Evolutionary conservation across 2,797 vertebrate genomes (phyloP).

Genomic region (Emydoidea blandingii): DNA sequence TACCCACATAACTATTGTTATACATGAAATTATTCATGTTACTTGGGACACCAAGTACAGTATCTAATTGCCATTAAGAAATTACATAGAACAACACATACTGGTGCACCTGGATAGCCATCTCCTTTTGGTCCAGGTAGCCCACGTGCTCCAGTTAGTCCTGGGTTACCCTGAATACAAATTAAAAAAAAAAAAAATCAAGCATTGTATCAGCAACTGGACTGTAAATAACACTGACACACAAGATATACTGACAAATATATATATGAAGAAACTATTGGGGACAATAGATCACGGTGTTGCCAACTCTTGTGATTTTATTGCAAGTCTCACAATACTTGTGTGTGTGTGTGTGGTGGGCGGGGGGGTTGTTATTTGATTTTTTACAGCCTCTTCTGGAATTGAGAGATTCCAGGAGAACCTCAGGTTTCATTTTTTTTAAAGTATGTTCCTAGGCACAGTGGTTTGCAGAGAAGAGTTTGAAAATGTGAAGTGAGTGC

Average conservation of each 20-base stretch:
- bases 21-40: background rate
- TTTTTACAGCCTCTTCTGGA: accelerated
- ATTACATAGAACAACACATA: slow-evolving; percentile 76
- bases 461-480: background rate
- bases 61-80: background rate
- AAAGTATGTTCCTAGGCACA: background rate
- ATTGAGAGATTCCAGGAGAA: background rate
- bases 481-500: background rate
- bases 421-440: background rate
- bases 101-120: slow-evolving; percentile 82
- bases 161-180: slow-evolving; percentile 82
- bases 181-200: background rate
- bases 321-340: background rate
- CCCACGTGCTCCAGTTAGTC: slow-evolving; percentile 80
- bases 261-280: background rate
- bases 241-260: background rate
- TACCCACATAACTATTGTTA: background rate
- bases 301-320: background rate
- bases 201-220: background rate
- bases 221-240: background rate
- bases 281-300: background rate
- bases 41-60: background rate
- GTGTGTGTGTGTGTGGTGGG: background rate
- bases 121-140: slow-evolving; percentile 85
- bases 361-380: background rate